Conservation (phyloP, 2,113 vertebrate genomes). For the Gnathonemus longibarbis region DNA sequence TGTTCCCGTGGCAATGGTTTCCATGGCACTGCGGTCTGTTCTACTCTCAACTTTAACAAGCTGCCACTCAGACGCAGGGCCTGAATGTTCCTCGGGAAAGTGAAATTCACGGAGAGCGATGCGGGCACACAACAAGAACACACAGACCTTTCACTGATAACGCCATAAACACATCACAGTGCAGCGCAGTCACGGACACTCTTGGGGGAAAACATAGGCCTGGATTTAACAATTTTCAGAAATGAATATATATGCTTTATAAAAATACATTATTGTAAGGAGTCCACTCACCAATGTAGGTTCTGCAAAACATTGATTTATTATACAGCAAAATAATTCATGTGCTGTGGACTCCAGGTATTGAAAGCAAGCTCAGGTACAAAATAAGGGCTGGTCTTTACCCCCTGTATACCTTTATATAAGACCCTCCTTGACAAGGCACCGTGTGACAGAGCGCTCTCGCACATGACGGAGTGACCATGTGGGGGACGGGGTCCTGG, state of each 20-base stretch:
- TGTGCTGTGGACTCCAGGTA: not conserved
- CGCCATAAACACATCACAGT: not conserved
- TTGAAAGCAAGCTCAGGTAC: not conserved
- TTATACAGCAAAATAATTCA: not conserved
- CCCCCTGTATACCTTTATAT: not conserved
- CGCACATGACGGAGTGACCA: not conserved
- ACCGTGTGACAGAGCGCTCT: not conserved
- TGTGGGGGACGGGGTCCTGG: not conserved
- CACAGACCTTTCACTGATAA: not conserved
- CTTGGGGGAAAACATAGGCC: not conserved
- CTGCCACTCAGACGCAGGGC: not conserved
- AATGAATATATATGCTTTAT: not conserved
- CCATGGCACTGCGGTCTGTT: not conserved
- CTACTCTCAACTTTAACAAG: constrained; percentile 6
- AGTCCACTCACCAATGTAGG: not conserved
- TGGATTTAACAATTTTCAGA: not conserved
- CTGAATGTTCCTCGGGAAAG: not conserved
- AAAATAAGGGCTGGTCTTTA: not conserved
- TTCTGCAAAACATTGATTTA: not conserved
- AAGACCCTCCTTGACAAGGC: not conserved
- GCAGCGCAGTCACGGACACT: not conserved
- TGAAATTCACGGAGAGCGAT: not conserved
- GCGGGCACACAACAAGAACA: not conserved
- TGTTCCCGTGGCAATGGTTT: constrained; percentile 6
- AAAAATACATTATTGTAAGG: not conserved